phyloP scores from a whole-genome alignment of 2,113 vertebrate genomes.

The Macrotus californicus region DNA sequence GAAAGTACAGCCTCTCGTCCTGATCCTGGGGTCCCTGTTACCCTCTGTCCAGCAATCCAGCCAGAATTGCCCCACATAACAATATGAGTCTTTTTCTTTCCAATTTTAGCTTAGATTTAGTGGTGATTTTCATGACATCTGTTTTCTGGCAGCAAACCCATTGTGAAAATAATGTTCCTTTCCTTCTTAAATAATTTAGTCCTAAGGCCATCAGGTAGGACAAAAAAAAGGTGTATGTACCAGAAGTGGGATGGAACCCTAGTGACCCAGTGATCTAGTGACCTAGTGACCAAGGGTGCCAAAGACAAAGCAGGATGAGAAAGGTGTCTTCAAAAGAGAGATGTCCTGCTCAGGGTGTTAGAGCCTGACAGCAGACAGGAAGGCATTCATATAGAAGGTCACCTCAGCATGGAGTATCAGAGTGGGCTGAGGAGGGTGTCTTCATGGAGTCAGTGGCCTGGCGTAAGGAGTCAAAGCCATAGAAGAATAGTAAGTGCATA shows the following conservation, averaged over 20 bases:
- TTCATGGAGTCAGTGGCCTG: not conserved
- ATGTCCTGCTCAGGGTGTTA: not conserved
- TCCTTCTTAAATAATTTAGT: not conserved
- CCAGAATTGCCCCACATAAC: no score
- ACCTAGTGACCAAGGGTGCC: not conserved
- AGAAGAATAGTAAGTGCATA: not conserved
- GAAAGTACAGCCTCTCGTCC: no score
- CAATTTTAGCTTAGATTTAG: not conserved
- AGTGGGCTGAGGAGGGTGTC: not conserved
- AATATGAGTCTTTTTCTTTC: not conserved
- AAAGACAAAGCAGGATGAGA: not conserved
- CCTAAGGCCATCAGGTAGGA: not conserved
- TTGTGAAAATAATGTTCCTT: not conserved
- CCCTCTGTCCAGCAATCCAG: no score
- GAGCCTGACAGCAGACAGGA: not conserved
- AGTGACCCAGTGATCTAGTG: not conserved
- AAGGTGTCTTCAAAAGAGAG: not conserved
- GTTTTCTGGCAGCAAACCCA: not conserved
- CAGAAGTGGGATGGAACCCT: no score
- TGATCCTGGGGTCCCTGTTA: no score
- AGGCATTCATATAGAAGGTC: not conserved
- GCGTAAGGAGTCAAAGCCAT: not conserved
- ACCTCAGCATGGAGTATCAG: not conserved
- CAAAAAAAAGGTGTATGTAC: not conserved
- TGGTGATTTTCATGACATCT: not conserved